These are phyloP conservation scores for Nymphalis io DNA, from an alignment of 1,140 invertebrate species.

Conservation along the genomic window DNA sequence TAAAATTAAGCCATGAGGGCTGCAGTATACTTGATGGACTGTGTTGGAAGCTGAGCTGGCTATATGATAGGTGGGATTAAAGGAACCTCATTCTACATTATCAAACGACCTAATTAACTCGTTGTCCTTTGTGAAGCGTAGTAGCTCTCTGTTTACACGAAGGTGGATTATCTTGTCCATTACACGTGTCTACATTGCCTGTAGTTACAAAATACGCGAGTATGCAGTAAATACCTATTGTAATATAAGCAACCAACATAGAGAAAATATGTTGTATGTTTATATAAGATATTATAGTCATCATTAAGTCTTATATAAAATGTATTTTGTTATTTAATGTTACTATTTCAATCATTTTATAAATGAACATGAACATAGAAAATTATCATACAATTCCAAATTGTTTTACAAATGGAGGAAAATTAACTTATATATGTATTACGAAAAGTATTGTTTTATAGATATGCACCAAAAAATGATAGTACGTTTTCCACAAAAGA, in stretches of 20 bases:
- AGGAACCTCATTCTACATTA: slow-evolving; percentile 13
- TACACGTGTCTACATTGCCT: slow-evolving; percentile 14
- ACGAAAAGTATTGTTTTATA: no score
- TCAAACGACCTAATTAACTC: slow-evolving; percentile 30
- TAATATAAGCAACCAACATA: neutral
- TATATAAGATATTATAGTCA: no score
- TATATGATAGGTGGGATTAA: neutral
- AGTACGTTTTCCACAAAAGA: no score
- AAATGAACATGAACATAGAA: no score
- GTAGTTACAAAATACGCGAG: neutral
- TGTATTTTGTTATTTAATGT: no score
- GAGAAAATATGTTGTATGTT: no score
- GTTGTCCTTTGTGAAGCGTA: slow-evolving; percentile 23
- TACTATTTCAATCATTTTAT: no score
- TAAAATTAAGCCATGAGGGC: neutral
- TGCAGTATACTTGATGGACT: neutral
- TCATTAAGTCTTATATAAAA: no score
- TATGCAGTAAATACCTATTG: neutral
- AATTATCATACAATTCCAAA: no score
- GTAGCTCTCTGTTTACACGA: slow-evolving; percentile 18
- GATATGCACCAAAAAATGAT: no score
- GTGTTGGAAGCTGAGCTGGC: neutral
- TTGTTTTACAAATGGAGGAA: no score
- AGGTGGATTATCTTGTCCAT: slow-evolving; percentile 27
- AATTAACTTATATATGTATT: no score